Percentiles rank a stretch among this genome's conserved stretches.
Conservation (phyloP, 2,113 vertebrate genomes). For the Cairina moschata region DNA sequence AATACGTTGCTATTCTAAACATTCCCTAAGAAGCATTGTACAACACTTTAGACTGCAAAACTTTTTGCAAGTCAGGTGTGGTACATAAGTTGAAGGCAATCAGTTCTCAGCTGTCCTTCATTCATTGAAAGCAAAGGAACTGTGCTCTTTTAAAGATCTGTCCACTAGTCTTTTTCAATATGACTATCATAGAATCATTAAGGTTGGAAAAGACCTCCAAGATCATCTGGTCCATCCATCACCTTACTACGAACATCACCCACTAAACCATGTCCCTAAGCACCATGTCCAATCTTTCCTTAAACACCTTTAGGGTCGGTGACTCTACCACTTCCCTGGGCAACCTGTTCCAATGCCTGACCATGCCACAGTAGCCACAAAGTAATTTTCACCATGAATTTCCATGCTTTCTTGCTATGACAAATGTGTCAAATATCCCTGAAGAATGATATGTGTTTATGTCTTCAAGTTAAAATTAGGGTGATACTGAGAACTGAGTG, state of each 20-base stretch:
- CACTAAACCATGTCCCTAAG: too few relatives aligned
- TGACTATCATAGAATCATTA: too few relatives aligned
- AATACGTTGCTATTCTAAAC: background rate
- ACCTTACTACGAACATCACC: too few relatives aligned
- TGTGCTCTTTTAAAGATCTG: background rate
- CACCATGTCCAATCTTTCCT: too few relatives aligned
- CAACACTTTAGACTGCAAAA: fast-evolving
- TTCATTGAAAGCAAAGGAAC: fast-evolving
- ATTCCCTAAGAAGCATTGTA: background rate
- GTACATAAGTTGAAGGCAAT: background rate
- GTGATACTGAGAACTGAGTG: background rate
- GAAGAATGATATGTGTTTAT: background rate
- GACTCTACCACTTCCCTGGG: too few relatives aligned
- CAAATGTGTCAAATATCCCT: background rate
- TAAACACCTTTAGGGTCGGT: too few relatives aligned
- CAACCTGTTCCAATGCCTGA: too few relatives aligned
- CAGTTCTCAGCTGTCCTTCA: background rate
- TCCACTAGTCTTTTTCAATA: background rate
- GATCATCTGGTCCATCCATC: too few relatives aligned
- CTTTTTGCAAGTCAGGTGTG: background rate
- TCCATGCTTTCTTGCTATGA: background rate
- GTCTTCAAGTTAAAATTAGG: background rate
- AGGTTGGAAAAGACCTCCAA: too few relatives aligned
- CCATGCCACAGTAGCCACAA: background rate
- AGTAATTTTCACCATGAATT: background rate